Percentiles rank a stretch among this genome's conserved stretches.
These are phyloP conservation scores for Achlya flavicornis DNA, from an alignment of 2,888 invertebrate genomes.

Conservation along the genomic window DNA sequence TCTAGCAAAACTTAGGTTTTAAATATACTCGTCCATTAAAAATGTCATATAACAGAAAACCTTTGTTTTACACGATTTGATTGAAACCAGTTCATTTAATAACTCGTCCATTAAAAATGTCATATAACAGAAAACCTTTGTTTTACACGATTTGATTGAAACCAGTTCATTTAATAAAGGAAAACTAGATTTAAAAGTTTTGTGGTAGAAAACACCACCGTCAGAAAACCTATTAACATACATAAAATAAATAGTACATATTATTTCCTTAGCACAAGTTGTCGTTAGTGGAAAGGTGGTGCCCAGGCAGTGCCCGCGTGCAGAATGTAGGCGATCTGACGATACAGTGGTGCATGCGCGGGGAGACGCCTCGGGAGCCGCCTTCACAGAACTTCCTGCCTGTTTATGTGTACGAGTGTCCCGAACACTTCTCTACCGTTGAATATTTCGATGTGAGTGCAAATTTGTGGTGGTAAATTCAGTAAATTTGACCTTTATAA, in stretches of 20 bases:
- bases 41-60: no score
- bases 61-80: no score
- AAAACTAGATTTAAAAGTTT: not conserved
- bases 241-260: not conserved
- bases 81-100: no score
- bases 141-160: no score
- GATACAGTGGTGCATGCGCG: constrained; percentile 89
- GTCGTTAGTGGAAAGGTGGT: constrained; percentile 86
- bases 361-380: constrained; percentile 82
- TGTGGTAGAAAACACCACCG: not conserved
- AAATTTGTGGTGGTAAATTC: not conserved
- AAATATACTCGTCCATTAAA: no score
- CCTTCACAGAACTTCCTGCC: constrained; percentile 86
- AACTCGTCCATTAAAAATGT: no score
- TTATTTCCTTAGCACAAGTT: constrained; percentile 85
- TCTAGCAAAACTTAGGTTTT: no score
- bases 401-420: constrained; percentile 90
- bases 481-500: no score
- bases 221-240: not conserved
- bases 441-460: constrained; percentile 89
- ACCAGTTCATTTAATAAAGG: no score
- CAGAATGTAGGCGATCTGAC: constrained; percentile 84
- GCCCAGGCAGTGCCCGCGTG: constrained; percentile 63
- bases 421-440: constrained; percentile 92
- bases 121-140: no score